Evolutionary conservation across 2,113 vertebrate species (phyloP).

Genomic region (Alligator mississippiensis): DNA sequence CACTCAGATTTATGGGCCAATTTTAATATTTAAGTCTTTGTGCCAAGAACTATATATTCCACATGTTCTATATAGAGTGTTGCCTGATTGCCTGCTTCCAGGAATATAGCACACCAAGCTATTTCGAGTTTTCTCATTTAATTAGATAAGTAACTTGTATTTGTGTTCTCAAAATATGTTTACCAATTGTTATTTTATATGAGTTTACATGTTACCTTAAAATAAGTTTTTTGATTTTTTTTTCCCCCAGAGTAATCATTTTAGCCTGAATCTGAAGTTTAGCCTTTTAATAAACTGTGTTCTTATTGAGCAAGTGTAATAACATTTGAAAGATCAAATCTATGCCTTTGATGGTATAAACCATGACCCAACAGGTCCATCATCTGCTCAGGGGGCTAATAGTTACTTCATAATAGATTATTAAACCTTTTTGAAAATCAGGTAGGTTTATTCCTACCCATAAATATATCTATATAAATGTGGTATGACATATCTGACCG

Average conservation of each 20-base stretch:
- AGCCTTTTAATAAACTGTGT: conserved; percentile 67
- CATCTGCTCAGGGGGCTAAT: conserved; percentile 63
- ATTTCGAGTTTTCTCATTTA: neutral
- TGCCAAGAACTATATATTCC: conserved; percentile 68
- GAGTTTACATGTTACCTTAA: conserved; percentile 39
- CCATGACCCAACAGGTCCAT: conserved; percentile 71
- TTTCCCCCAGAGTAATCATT: conserved; percentile 50
- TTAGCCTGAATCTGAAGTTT: conserved; percentile 60
- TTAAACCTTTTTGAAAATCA: conserved; percentile 62
- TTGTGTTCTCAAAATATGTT: conserved; percentile 42
- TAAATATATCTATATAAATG: too few species aligned
- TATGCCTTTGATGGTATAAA: conserved; percentile 70
- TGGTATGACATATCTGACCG: neutral
- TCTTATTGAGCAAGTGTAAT: conserved; percentile 64
- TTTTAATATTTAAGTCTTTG: conserved; percentile 58
- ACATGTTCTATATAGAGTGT: neutral
- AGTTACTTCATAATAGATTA: conserved; percentile 56
- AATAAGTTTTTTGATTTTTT: conserved; percentile 7
- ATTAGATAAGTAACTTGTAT: neutral
- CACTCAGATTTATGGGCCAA: conserved; percentile 67
- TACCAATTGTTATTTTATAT: conserved; percentile 55
- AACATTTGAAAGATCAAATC: conserved; percentile 72
- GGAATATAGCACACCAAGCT: neutral
- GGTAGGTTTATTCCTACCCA: conserved; percentile 34
- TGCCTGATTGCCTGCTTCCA: conserved; percentile 10